Evolutionary conservation across 2,797 vertebrate genomes (phyloP).

Genomic region (Melopsittacus undulatus): DNA sequence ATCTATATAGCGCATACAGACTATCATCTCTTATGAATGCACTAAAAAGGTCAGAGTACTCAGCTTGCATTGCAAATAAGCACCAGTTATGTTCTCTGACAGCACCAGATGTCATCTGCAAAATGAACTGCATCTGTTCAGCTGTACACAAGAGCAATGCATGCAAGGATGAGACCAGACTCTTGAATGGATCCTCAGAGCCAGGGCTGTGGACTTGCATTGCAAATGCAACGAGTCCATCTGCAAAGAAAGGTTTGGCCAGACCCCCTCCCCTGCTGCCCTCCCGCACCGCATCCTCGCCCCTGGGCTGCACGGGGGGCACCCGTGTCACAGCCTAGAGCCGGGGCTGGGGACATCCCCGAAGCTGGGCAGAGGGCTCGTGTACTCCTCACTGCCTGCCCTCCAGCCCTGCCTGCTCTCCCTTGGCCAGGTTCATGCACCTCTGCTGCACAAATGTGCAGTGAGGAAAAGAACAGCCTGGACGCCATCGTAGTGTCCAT

Average conservation of each 20-base stretch:
- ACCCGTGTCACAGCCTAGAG: background rate
- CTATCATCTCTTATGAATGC: slow-evolving; percentile 16
- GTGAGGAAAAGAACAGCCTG: background rate
- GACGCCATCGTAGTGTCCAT: background rate
- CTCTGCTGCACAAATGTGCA: rapidly evolving
- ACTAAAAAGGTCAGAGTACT: slow-evolving; percentile 25
- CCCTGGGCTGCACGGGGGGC: no score
- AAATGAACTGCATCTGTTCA: slow-evolving; percentile 60
- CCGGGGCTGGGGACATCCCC: background rate
- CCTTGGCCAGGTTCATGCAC: rapidly evolving
- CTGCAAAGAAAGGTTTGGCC: background rate
- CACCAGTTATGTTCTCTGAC: slow-evolving; percentile 51
- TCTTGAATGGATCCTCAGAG: background rate
- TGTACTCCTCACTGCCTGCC: background rate
- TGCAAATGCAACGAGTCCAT: background rate
- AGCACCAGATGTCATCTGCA: slow-evolving; percentile 66
- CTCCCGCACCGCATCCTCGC: background rate
- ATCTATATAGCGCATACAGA: background rate
- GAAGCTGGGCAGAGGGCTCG: background rate
- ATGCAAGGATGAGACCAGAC: background rate
- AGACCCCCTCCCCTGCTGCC: background rate
- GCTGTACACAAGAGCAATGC: background rate
- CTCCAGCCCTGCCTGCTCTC: background rate
- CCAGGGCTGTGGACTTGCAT: background rate
- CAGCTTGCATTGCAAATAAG: slow-evolving; percentile 64